Evolutionary conservation across 2,797 vertebrate species (phyloP).

Genomic region (Thamnophis elegans): DNA sequence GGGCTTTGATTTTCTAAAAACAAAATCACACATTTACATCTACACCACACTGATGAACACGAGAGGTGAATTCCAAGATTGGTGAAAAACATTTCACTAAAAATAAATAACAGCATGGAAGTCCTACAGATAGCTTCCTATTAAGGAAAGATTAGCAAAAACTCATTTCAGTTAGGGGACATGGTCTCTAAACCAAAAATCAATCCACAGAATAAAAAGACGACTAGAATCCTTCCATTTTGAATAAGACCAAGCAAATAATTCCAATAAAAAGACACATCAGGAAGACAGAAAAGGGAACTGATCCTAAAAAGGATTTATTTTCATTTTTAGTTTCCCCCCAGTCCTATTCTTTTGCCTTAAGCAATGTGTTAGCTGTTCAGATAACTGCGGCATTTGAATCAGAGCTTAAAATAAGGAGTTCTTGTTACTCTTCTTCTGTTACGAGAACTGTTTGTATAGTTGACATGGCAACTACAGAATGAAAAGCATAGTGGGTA

Average conservation of each 20-base stretch:
- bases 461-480: not conserved
- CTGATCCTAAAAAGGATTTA: not conserved
- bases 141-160: conserved; percentile 11
- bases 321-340: not conserved
- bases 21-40: not conserved
- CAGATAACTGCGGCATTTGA: not conserved
- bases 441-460: not conserved
- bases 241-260: not conserved
- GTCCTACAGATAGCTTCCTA: not conserved
- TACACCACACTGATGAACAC: not conserved
- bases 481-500: not conserved
- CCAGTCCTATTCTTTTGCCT: not conserved
- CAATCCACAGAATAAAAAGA: not conserved
- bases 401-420: not conserved
- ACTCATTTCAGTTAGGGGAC: not conserved
- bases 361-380: not conserved
- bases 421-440: not conserved
- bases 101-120: not conserved
- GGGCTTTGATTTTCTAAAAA: conserved; percentile 35
- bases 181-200: not conserved
- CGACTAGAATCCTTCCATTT: not conserved
- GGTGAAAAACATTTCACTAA: conserved; percentile 17
- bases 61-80: not conserved
- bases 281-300: not conserved
- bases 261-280: not conserved